phyloP scores from a whole-genome alignment of 2,888 invertebrate genomes.

The Muschampia staudingeri region DNA sequence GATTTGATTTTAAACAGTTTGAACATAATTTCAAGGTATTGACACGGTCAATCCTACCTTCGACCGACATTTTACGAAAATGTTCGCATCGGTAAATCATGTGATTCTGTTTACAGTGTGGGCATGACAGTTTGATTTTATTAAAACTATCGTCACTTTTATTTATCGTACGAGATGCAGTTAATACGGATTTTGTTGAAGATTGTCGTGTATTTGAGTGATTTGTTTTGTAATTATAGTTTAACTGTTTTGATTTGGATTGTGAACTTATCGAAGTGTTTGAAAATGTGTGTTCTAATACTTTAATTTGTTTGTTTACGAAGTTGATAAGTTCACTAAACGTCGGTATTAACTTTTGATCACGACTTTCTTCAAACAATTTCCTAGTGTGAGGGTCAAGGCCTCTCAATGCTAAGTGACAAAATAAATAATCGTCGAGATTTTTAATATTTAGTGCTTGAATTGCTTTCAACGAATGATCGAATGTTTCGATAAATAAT shows the following conservation, averaged over 20 bases:
- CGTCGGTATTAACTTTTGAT: slow-evolving; percentile 3
- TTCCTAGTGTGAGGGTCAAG: slow-evolving; percentile 13
- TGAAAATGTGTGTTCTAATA: slow-evolving; percentile 5
- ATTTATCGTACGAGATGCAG: background rate
- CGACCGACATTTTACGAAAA: slow-evolving; percentile 11
- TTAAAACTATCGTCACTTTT: slow-evolving; percentile 5
- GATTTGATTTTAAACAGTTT: slow-evolving; percentile 3
- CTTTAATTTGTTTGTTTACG: slow-evolving; percentile 4
- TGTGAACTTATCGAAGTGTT: background rate
- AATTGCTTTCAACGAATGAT: slow-evolving; percentile 10
- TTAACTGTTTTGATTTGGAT: background rate
- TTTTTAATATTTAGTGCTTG: background rate
- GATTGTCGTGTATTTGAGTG: background rate
- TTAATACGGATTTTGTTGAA: slow-evolving; percentile 5
- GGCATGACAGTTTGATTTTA: background rate
- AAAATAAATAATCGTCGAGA: slow-evolving; percentile 14
- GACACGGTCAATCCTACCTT: slow-evolving; percentile 7
- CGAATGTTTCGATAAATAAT: slow-evolving; percentile 11
- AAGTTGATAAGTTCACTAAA: background rate
- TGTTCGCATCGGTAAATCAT: slow-evolving; percentile 6
- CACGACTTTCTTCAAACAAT: slow-evolving; percentile 19
- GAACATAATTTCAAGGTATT: background rate
- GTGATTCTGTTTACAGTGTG: background rate
- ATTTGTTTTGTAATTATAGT: background rate
- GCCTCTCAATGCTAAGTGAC: slow-evolving; percentile 10